Evolutionary conservation across 2,888 invertebrate genomes (phyloP), one percentile per base, ranked within the genome.

Genomic region (Xestia sexstrigata): DNA sequence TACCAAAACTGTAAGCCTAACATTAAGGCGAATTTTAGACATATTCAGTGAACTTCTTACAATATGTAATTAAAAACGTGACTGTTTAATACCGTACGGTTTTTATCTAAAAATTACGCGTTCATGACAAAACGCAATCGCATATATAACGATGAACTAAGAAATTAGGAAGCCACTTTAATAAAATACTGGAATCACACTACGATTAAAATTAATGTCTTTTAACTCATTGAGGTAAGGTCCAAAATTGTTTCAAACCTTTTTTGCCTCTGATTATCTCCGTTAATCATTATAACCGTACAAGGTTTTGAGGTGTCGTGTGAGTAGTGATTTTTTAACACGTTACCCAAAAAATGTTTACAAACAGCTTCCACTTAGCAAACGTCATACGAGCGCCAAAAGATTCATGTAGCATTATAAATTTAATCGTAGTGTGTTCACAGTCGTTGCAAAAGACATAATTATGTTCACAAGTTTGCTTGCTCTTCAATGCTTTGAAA

Each of bases 1-100:
- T 90, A 89, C 86, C 85, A 87, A 91, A 91, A 91, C 83, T 90
- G 85, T 92, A 91, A 92, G 93, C 92, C 92, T 93, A 88, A 80
- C 68, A 90, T 90, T 92, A 93, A 93, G 93, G 92, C 93, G 88
- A 88, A 90, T 87, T 90, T 90, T 91, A 92, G 87, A 88, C 78
- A 87, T 85, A 84, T 89, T 88, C 85, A 89, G 81, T 85, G 87
- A 89, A 89, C 74, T 30, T 70, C 84, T 81, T 84, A 86, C 67
- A 75, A 75, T 72, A 78, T 63, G 71, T 84, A 79, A 79, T 82
- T 79, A 68, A 87, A 89, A 85, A 84, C 70, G 71, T 15, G 78
- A 84, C 66, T 82, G 69, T 79, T 74, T 71, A 71, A 76, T 84
- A 82, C 82, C 86, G 81, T 90, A 90, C 81, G 89, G 87, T 86